These are phyloP conservation scores for Aelia acuminata DNA, from an alignment of 2,888 invertebrate genomes.

Conservation along the genomic window DNA sequence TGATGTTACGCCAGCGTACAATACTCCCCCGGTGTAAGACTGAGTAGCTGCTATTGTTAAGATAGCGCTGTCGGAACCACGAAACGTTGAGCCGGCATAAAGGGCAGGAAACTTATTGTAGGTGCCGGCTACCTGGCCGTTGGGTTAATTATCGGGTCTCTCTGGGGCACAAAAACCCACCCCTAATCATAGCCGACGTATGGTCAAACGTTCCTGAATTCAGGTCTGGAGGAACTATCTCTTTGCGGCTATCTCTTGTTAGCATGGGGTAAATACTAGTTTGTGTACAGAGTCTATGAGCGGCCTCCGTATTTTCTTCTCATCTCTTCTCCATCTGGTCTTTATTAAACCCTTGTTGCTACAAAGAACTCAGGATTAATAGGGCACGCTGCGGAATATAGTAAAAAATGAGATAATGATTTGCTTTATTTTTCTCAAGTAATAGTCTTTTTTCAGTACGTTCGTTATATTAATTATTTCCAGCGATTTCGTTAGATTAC, in stretches of 20 bases:
- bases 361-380: neutral
- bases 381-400: neutral
- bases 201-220: constrained; percentile 9
- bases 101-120: constrained; percentile 56
- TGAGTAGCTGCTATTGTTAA: constrained; percentile 37
- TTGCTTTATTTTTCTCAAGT: neutral
- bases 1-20: constrained; percentile 33
- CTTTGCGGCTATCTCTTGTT: constrained; percentile 14
- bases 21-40: constrained; percentile 29
- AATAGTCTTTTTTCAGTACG: no score
- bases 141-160: constrained; percentile 15
- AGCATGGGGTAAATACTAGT: constrained; percentile 36
- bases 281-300: neutral
- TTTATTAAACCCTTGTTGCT: neutral
- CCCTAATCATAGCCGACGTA: constrained; percentile 25
- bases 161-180: neutral
- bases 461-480: no score
- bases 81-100: constrained; percentile 45
- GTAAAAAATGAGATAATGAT: neutral
- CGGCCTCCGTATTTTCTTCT: neutral
- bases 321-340: neutral
- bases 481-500: no score
- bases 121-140: constrained; percentile 36
- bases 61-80: constrained; percentile 47
- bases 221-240: neutral